Evolutionary conservation across 2,113 vertebrate genomes (phyloP), one percentile per base, ranked within the genome.

Genomic region (Xyrauchen texanus): DNA sequence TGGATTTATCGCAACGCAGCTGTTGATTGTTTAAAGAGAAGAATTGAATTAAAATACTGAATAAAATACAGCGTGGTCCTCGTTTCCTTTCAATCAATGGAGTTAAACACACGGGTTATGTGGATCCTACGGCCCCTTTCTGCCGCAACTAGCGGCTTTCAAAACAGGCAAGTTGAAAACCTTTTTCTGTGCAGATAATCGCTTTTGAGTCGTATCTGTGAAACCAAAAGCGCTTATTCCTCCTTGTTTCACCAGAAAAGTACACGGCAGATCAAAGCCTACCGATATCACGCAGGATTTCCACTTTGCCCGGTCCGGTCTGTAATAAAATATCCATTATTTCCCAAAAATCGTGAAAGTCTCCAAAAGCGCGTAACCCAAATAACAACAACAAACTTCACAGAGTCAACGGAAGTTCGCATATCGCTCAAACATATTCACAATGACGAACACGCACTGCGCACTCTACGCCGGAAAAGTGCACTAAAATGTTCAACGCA

Each of bases 401-500:
- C 1, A 66, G 72, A 51, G 46, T 34, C 55, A 46, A 62, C 79
- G 5, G 10, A 52, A 78, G 57, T 61, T 52, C 61, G 8, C 53
- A 21, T 63, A 13, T n/a, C 16, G 4, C 67, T 34, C 21, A 62
- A 52, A 63, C 60, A 42, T 64, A 49, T 42, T 65, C 76, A 64
- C 46, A 13, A 13, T n/a, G 67, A 75, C 57, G 16, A 42, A 71
- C 42, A 47, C 34, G 11, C 34, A 55, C 51, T 51, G 10, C 77
- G 58, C 60, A 57, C 51, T 53, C 21, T 70, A 83, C 21, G 51
- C 49, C 63, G 8, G 75, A 81, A 84, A 84, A 84, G 63, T 73
- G 68, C 73, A 73, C 46, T 51, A 69, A 76, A 83, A 87, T 86
- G 77, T 57, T 88, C 85, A 90, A 91, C 88, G 89, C 89, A 47